phyloP scores from a whole-genome alignment of 2,888 invertebrate species.

The Pyrrhia umbra region DNA sequence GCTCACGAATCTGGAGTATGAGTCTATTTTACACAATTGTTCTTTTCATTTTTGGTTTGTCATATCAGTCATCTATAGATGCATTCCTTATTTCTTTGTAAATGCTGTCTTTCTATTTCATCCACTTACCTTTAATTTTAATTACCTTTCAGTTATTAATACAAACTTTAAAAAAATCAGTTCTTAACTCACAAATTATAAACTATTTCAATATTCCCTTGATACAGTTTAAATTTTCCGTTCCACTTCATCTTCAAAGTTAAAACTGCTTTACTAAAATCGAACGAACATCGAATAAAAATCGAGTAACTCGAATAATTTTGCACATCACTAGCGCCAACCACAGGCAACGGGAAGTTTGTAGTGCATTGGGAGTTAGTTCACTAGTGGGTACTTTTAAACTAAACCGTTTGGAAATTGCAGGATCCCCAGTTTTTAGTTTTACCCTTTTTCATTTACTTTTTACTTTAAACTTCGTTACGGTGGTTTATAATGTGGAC shows the following conservation, averaged over 20 bases:
- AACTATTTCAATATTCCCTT: neutral
- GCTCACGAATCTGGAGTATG: no score
- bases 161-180: neutral
- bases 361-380: constrained; percentile 73
- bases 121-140: no score
- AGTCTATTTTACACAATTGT: no score
- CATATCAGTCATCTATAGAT: no score
- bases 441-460: constrained; percentile 51
- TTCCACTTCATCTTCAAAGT: constrained; percentile 11
- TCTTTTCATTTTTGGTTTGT: no score
- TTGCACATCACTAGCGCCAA: constrained; percentile 55
- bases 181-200: neutral
- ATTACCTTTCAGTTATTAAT: no score
- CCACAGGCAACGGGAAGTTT: constrained; percentile 72
- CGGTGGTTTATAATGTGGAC: constrained; percentile 47
- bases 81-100: no score
- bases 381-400: constrained; percentile 72
- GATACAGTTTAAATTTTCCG: constrained; percentile 3
- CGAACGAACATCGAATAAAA: constrained; percentile 18
- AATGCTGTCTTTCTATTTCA: no score
- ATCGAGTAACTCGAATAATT: constrained; percentile 36
- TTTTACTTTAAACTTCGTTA: constrained; percentile 49
- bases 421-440: constrained; percentile 72
- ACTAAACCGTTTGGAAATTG: constrained; percentile 78
- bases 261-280: constrained; percentile 9